These are phyloP conservation scores for Chiloscyllium punctatum DNA, from an alignment of 2,797 vertebrate species.

Conservation along the genomic window DNA sequence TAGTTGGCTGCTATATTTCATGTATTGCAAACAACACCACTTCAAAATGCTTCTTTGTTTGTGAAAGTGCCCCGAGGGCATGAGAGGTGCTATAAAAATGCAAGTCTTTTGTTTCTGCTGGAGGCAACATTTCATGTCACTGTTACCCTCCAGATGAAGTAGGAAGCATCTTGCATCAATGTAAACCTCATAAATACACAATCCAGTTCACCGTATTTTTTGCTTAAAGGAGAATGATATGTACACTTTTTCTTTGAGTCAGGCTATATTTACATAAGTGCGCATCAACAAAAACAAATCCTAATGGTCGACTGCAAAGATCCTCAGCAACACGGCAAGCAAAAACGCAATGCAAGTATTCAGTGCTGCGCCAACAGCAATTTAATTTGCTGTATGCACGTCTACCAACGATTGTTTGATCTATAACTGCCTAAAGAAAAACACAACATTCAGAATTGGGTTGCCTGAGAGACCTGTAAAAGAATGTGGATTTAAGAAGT, in stretches of 20 bases:
- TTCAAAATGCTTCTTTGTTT: not conserved
- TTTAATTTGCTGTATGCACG: not conserved
- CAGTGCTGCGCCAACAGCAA: not conserved
- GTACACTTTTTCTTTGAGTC: not conserved
- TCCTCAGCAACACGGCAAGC: not conserved
- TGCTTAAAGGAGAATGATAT: not conserved
- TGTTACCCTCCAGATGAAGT: not conserved
- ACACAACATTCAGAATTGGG: not conserved
- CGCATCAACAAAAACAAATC: not conserved
- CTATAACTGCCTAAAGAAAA: not conserved
- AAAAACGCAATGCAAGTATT: not conserved
- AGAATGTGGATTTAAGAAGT: slow-evolving; percentile 19
- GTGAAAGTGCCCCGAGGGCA: not conserved
- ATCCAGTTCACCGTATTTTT: not conserved
- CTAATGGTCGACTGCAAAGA: not conserved
- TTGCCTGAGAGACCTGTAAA: not conserved
- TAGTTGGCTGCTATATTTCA: not conserved
- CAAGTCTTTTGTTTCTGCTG: not conserved
- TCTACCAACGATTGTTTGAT: not conserved
- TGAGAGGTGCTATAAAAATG: not conserved
- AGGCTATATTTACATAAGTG: not conserved
- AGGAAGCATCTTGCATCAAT: not conserved
- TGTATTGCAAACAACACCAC: not conserved
- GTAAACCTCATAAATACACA: not conserved
- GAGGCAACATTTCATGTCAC: not conserved